A percentile compares a stretch with the other conserved stretches of the same genome.
These are phyloP conservation scores for Jacana jacana DNA, from an alignment of 2,113 vertebrate species.

Conservation along the genomic window DNA sequence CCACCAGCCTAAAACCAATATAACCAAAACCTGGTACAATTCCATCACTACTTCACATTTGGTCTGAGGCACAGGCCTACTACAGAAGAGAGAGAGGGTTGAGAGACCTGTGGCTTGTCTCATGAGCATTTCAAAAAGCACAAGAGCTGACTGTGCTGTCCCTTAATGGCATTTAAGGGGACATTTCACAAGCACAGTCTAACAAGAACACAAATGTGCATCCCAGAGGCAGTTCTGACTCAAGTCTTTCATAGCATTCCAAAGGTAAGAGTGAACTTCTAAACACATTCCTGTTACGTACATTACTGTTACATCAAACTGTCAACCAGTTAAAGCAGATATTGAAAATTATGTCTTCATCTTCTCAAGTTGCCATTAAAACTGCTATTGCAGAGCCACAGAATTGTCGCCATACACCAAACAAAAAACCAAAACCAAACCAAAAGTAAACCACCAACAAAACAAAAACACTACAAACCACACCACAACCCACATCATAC, in stretches of 20 bases:
- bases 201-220: not conserved
- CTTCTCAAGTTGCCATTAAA: not conserved
- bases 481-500: too few relatives aligned
- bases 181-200: not conserved
- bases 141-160: not conserved
- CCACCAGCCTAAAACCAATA: not conserved
- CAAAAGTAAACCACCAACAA: too few relatives aligned
- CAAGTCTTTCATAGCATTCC: not conserved
- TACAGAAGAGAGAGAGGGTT: not conserved
- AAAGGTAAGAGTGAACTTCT: not conserved
- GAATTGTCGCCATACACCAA: too few relatives aligned
- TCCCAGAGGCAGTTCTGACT: not conserved
- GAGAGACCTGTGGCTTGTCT: not conserved
- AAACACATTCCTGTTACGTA: not conserved
- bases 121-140: not conserved
- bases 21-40: not conserved
- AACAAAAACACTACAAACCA: too few relatives aligned
- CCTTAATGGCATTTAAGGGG: not conserved
- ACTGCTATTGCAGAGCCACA: not conserved
- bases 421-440: too few relatives aligned
- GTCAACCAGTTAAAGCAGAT: not conserved
- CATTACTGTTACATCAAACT: not conserved
- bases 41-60: not conserved
- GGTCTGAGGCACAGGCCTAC: not conserved
- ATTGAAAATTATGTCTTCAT: not conserved